Evolutionary conservation across 1,140 invertebrate species (phyloP).

Genomic region (Aporrectodea caliginosa): DNA sequence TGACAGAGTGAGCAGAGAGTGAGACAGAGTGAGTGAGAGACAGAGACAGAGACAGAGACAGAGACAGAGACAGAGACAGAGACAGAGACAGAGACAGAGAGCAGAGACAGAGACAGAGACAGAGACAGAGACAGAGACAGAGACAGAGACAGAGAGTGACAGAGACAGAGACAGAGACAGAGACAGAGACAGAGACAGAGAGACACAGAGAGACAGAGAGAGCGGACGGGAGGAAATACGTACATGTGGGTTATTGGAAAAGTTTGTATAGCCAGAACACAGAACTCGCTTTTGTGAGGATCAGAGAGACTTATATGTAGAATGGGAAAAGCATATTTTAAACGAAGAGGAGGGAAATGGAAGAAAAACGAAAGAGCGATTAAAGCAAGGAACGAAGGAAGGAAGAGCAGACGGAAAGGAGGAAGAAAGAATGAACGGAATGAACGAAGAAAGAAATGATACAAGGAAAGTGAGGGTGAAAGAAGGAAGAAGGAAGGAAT

Average conservation of each 20-base stretch:
- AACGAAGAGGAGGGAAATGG: background rate
- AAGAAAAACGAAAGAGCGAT: background rate
- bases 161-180: conserved; percentile 5
- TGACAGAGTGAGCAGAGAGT: background rate
- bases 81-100: background rate
- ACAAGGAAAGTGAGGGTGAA: too few relatives aligned
- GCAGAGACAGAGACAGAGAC: background rate
- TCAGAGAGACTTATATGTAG: conserved; percentile 7
- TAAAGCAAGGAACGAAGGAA: background rate
- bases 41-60: background rate
- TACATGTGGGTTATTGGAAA: too few relatives aligned
- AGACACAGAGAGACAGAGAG: conserved; percentile 7
- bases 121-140: conserved; percentile 11
- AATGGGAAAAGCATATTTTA: background rate
- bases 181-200: conserved; percentile 9
- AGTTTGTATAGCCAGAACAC: too few relatives aligned
- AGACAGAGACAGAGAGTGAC: background rate
- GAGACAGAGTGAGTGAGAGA: too few relatives aligned
- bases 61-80: background rate
- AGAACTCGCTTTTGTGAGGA: too few relatives aligned
- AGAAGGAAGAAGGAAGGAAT: too few relatives aligned
- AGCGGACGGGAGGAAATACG: background rate
- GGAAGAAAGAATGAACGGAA: too few relatives aligned
- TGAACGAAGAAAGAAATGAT: too few relatives aligned
- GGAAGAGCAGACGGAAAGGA: background rate